Evolutionary conservation across 1,140 invertebrate species (phyloP).

Genomic region (Piezodorus guildinii): DNA sequence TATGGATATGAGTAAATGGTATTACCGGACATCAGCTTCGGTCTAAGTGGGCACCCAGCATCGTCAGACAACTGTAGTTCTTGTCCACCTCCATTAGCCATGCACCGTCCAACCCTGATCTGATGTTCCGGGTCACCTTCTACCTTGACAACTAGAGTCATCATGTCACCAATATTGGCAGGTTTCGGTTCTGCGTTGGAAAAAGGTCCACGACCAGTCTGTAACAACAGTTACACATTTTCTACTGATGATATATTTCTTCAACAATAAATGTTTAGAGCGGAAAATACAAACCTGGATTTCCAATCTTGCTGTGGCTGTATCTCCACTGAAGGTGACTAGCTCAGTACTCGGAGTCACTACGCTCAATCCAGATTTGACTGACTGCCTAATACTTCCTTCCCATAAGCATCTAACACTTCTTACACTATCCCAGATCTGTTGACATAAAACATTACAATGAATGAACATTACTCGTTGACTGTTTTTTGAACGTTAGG

Average conservation of each 20-base stretch:
- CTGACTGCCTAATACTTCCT: slow-evolving; percentile 60
- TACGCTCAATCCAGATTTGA: slow-evolving; percentile 60
- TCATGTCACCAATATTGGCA: slow-evolving; percentile 68
- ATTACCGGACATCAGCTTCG: slow-evolving; percentile 50
- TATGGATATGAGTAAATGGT: no score
- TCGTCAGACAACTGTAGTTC: slow-evolving; percentile 55
- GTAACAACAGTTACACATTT: not conserved
- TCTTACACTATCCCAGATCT: slow-evolving; percentile 66
- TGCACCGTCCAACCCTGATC: slow-evolving; percentile 62
- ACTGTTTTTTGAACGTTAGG: no score
- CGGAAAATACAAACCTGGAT: slow-evolving; percentile 40
- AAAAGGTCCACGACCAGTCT: slow-evolving; percentile 65
- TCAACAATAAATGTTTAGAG: not conserved
- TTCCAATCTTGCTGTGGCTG: slow-evolving; percentile 64
- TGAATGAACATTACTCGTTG: not conserved
- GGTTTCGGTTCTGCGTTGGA: slow-evolving; percentile 60
- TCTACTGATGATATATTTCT: not conserved
- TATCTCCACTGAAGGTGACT: slow-evolving; percentile 72
- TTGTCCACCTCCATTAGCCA: slow-evolving; percentile 47
- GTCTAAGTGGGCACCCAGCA: slow-evolving; percentile 65
- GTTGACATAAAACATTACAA: not conserved
- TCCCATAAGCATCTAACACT: slow-evolving; percentile 71
- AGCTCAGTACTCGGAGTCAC: slow-evolving; percentile 69
- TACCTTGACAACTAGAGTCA: slow-evolving; percentile 71
- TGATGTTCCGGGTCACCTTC: slow-evolving; percentile 70